Evolutionary conservation across 2,113 vertebrate genomes (phyloP).

Genomic region (Forbesichthys papilliferus): DNA sequence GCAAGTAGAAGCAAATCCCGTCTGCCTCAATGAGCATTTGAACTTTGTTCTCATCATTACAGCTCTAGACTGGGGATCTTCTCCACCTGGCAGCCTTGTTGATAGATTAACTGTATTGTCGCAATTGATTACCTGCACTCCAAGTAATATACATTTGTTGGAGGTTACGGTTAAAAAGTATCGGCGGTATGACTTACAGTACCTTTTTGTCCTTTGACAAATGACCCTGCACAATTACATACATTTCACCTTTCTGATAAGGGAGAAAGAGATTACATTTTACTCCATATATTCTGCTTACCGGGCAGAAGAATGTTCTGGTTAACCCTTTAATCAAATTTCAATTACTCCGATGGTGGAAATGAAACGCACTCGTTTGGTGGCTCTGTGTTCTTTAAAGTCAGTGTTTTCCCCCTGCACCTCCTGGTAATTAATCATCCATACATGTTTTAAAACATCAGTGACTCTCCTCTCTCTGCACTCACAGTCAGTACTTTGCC

Average conservation of each 20-base stretch:
- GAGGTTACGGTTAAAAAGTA: conserved; percentile 69
- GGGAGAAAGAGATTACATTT: conserved; percentile 58
- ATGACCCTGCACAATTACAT: conserved; percentile 65
- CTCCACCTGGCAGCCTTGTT: conserved; percentile 69
- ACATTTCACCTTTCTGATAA: conserved; percentile 61
- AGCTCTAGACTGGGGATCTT: conserved; percentile 70
- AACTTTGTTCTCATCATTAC: conserved; percentile 71
- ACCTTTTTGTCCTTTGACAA: conserved; percentile 70
- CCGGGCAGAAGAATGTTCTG: conserved; percentile 59
- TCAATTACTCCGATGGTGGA: conserved; percentile 71
- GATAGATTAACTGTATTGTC: conserved; percentile 71
- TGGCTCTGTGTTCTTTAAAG: conserved; percentile 68
- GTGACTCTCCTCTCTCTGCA: conserved; percentile 51
- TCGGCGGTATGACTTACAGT: conserved; percentile 62
- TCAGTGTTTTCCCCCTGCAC: conserved; percentile 67
- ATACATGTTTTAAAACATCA: conserved; percentile 77
- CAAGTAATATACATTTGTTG: conserved; percentile 70
- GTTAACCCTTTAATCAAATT: conserved; percentile 77
- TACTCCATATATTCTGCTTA: conserved; percentile 70
- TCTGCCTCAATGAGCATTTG: conserved; percentile 44
- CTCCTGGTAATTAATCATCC: conserved; percentile 78
- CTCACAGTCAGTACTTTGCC: conserved; percentile 63
- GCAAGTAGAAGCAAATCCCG: too few species aligned
- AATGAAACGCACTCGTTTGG: conserved; percentile 64
- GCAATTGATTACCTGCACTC: conserved; percentile 69